A percentile compares a stretch with the other conserved stretches of the same genome.
Evolutionary conservation across 1,140 invertebrate species (phyloP).

Genomic region (Drosophila pseudoananassae): DNA sequence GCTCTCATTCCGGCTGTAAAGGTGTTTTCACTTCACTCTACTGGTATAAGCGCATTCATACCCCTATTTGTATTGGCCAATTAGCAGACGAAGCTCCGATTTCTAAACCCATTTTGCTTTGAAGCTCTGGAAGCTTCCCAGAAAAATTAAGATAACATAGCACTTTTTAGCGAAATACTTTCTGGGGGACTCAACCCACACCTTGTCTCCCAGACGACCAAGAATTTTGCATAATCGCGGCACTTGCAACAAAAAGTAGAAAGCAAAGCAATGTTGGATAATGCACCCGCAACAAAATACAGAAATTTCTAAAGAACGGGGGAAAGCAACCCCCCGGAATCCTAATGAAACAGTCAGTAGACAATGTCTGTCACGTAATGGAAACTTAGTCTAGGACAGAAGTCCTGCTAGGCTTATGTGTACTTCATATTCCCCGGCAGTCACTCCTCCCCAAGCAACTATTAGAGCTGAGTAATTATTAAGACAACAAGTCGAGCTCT

Average conservation of each 20-base stretch:
- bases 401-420: not conserved
- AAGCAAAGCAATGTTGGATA: constrained; percentile 32
- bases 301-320: constrained; percentile 3
- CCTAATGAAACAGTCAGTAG: constrained; percentile 45
- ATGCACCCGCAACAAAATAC: constrained; percentile 12
- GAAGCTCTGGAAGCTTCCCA: constrained; percentile 27
- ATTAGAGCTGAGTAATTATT: constrained; percentile 51
- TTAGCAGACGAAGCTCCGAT: constrained; percentile 46
- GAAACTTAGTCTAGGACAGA: constrained; percentile 4
- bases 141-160: constrained; percentile 8
- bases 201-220: constrained; percentile 14
- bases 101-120: constrained; percentile 27
- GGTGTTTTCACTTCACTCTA: constrained; percentile 17
- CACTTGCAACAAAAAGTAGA: constrained; percentile 28
- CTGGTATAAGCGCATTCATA: not conserved
- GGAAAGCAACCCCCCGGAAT: not conserved
- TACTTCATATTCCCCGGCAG: constrained; percentile 1
- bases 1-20: constrained; percentile 20
- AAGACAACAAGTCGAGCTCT: constrained; percentile 16
- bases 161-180: constrained; percentile 3
- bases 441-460: constrained; percentile 29
- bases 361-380: constrained; percentile 29
- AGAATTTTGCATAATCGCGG: constrained; percentile 45
- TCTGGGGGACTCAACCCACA: constrained; percentile 23
- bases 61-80: constrained; percentile 33